Evolutionary conservation across 2,113 vertebrate species (phyloP).

Genomic region (Laticauda laticaudata): DNA sequence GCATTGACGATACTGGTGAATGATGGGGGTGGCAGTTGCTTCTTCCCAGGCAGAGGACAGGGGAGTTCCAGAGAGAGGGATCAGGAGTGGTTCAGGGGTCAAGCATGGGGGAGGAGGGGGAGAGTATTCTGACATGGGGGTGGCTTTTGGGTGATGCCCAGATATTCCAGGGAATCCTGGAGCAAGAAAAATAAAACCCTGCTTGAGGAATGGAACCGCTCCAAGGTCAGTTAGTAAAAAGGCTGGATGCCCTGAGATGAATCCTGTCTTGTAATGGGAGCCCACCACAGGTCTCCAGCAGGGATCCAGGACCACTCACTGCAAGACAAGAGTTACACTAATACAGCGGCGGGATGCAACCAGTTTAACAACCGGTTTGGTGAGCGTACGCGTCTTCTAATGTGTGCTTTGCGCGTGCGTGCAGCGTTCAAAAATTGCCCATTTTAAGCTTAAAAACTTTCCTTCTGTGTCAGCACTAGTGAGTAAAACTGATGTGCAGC

Average conservation of each 20-base stretch:
- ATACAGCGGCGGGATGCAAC: too few relatives aligned
- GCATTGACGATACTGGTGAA: not conserved
- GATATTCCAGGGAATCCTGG: not conserved
- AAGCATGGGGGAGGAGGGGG: not conserved
- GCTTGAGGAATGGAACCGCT: not conserved
- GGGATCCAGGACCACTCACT: too few relatives aligned
- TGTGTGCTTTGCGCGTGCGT: too few relatives aligned
- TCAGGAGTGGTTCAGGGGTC: not conserved
- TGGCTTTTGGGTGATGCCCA: not conserved
- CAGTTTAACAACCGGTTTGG: too few relatives aligned
- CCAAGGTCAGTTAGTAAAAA: not conserved
- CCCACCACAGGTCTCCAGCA: rapidly evolving
- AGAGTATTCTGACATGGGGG: not conserved
- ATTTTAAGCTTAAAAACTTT: too few relatives aligned
- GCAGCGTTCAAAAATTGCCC: too few relatives aligned
- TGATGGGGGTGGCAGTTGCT: not conserved
- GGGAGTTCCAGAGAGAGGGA: not conserved
- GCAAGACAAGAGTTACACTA: too few relatives aligned
- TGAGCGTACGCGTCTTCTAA: too few relatives aligned
- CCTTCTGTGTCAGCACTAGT: too few relatives aligned
- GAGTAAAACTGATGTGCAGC: too few relatives aligned
- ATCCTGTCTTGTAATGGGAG: not conserved
- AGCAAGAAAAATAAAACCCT: not conserved
- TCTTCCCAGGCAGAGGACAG: not conserved
- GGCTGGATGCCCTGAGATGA: not conserved